A percentile compares a stretch with the other conserved stretches of the same genome.
Evolutionary conservation across 2,797 vertebrate genomes (phyloP).

Genomic region (Danio jaintianensis): DNA sequence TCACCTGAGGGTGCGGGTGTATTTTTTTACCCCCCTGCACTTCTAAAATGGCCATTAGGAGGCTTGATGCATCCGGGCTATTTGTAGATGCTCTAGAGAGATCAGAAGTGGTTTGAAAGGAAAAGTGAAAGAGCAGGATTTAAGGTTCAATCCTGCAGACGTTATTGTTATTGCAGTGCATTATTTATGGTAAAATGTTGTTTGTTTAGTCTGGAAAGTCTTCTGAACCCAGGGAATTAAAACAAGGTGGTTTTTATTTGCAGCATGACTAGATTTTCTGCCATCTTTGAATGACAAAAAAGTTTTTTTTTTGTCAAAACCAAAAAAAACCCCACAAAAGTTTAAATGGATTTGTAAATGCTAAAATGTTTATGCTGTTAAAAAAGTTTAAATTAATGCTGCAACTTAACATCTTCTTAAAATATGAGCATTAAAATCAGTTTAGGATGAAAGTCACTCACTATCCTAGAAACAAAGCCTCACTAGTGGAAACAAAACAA

Average conservation of each 20-base stretch:
- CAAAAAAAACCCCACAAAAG: too few species aligned
- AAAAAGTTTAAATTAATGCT: too few species aligned
- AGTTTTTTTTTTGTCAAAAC: too few species aligned
- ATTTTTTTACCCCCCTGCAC: background rate
- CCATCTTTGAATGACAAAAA: too few species aligned
- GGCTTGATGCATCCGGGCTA: background rate
- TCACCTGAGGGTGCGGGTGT: background rate
- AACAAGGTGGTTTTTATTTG: background rate
- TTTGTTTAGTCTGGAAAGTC: background rate
- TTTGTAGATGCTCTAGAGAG: background rate
- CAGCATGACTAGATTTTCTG: background rate
- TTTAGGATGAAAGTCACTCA: too few species aligned
- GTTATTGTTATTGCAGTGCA: background rate
- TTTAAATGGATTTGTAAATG: too few species aligned
- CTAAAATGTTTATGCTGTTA: too few species aligned
- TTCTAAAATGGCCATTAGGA: conserved; percentile 1
- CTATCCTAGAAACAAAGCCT: too few species aligned
- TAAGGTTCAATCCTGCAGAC: background rate
- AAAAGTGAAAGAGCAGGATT: background rate
- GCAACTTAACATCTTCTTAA: too few species aligned
- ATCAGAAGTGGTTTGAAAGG: background rate
- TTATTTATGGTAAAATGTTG: conserved; percentile 18
- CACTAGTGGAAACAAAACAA: too few species aligned
- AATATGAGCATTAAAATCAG: too few species aligned
- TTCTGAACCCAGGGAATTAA: background rate